Conservation (phyloP, 2,113 vertebrate species). For the Pithys albifrons region DNA sequence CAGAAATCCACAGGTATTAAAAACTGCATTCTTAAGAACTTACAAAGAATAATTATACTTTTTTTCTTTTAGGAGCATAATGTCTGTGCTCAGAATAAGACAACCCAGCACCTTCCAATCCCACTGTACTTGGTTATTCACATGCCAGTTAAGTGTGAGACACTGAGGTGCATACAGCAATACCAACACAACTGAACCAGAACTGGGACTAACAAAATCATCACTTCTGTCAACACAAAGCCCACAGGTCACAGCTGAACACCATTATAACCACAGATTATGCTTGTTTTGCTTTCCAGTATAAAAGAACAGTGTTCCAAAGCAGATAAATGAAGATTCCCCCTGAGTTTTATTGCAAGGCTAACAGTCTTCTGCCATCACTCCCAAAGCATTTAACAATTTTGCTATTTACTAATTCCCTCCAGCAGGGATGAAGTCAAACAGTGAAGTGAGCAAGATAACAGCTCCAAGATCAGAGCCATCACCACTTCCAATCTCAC, state of each 20-base stretch:
- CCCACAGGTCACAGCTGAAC: not conserved
- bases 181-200: not conserved
- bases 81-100: not conserved
- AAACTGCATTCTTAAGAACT: not conserved
- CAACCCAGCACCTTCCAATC: not conserved
- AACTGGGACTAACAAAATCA: not conserved
- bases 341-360: not conserved
- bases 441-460: not conserved
- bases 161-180: fast-evolving
- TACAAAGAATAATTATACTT: not conserved
- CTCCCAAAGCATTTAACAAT: not conserved
- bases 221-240: not conserved
- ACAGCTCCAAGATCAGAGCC: not conserved
- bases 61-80: not conserved
- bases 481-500: not conserved
- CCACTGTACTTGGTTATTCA: not conserved
- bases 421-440: not conserved
- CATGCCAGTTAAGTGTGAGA: not conserved
- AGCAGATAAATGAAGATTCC: not conserved
- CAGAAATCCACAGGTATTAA: not conserved
- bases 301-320: not conserved
- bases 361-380: not conserved
- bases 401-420: not conserved
- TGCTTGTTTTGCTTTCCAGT: not conserved
- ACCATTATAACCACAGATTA: not conserved